Evolutionary conservation across 1,140 invertebrate species (phyloP), one percentile per base, ranked within the genome.

Genomic region (Gryon sp.): DNA sequence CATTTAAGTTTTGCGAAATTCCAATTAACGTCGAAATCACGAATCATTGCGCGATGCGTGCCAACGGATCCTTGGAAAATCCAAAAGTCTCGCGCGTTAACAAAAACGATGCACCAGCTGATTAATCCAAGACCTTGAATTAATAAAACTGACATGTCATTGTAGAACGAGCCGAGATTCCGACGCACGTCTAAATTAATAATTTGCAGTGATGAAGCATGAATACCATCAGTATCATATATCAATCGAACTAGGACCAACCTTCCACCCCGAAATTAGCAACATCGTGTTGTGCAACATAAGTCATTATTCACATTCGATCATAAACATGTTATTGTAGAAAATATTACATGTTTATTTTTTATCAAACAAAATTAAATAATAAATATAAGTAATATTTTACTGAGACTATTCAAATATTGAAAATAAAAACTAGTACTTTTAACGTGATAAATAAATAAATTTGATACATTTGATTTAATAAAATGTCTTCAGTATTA

Each of bases 181-280:
- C 24, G 65, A 12, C 2, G 32, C 20, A 24, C 40, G 36, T 48
- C 20, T 40, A 75, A 63, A 80, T 81, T 76, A 59, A 78, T 78
- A 69, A 69, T 73, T 78, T 43, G 62, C 38, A 43, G 26, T 40
- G 70, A 72, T 72, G 68, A 46, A 28, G 41, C 46, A 46, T 15
- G 57, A 53, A 53, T 41, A 14, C n/a, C 22, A 20, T 9, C 18
- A 11, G 55, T 30, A 52, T 30, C 16, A 16, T 28, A 32, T 65
- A 43, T 52, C 46, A 52, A 46, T 52, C 32, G 20, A 40, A 6
- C 1, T 1, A 4, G 2, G 15, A 20, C 18, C 3, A 9, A 11
- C 16, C 9, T 30, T 59, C n/a, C 34, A 16, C 9, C 34, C 11
- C 16, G 22, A 41, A 59, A 43, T 59, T 43, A 40, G 16, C 34